Percentiles rank a stretch among this genome's conserved stretches.
Conservation (phyloP, 2,797 vertebrate genomes). For the Atherinosoma microstoma region DNA sequence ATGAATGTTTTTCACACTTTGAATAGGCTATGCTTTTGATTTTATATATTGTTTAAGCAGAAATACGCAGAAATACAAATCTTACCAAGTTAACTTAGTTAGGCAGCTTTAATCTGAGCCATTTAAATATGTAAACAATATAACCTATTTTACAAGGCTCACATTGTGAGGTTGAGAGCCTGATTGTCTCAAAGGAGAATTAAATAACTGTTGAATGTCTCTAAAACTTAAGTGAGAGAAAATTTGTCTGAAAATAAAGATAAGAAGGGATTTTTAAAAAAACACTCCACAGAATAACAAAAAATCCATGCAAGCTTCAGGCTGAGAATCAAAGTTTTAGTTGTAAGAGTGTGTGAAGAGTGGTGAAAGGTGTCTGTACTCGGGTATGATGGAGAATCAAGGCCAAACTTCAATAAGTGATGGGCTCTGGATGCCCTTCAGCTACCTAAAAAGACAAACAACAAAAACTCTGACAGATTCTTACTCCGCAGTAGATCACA, state of each 20-base stretch:
- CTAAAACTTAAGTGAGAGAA: background rate
- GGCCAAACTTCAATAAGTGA: constrained; percentile 43
- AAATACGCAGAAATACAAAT: background rate
- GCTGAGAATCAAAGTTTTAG: background rate
- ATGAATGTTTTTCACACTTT: too few species aligned
- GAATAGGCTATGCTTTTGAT: too few species aligned
- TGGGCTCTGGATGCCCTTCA: constrained; percentile 58
- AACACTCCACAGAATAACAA: background rate
- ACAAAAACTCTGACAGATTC: constrained; percentile 30
- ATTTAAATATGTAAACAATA: background rate
- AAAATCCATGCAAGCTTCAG: background rate
- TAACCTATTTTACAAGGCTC: background rate
- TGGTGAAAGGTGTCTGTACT: background rate
- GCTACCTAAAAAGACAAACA: constrained; percentile 58
- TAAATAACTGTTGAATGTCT: background rate
- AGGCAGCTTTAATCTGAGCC: background rate
- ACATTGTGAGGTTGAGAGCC: background rate
- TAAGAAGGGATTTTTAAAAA: background rate
- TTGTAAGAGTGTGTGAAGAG: background rate
- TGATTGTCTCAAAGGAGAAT: background rate
- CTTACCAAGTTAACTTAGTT: background rate
- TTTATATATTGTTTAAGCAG: background rate
- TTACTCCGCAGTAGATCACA: constrained; percentile 28
- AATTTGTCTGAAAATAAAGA: background rate
- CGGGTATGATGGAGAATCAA: constrained; percentile 6